Conservation (phyloP, 1,140 invertebrate genomes). For the Halesus radiatus region DNA sequence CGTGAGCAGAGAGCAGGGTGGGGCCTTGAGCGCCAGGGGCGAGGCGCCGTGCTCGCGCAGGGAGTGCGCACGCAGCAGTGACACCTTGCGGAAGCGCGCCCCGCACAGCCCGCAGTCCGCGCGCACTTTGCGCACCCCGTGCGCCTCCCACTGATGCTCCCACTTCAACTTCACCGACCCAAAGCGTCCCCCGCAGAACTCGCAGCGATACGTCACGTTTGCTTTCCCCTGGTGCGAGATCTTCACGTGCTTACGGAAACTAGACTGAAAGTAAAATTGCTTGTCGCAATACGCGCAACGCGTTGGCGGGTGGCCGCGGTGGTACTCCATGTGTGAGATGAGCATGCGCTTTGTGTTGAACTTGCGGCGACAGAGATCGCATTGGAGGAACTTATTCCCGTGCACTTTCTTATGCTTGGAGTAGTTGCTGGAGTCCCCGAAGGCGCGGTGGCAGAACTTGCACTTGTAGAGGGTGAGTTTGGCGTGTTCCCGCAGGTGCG, state of each 20-base stretch:
- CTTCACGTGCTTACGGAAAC: constrained; percentile 66
- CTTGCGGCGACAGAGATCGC: constrained; percentile 66
- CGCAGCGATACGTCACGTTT: constrained; percentile 60
- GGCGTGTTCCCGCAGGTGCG: constrained; percentile 66
- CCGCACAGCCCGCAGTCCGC: constrained; percentile 65
- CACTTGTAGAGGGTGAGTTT: constrained; percentile 68
- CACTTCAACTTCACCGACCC: constrained; percentile 66
- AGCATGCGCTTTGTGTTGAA: constrained; percentile 70
- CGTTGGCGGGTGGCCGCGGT: constrained; percentile 62
- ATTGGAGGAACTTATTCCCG: constrained; percentile 64
- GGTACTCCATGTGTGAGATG: constrained; percentile 66
- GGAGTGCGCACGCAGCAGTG: constrained; percentile 45
- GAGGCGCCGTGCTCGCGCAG: constrained; percentile 41
- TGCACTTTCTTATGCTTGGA: constrained; percentile 70
- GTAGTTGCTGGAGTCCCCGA: constrained; percentile 68
- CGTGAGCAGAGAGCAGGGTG: background rate
- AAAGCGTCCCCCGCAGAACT: constrained; percentile 63
- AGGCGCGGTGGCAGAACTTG: constrained; percentile 67
- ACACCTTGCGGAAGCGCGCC: constrained; percentile 61
- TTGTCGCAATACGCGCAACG: constrained; percentile 63
- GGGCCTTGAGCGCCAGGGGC: background rate
- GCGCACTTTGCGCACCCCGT: constrained; percentile 63
- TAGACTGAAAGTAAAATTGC: constrained; percentile 64
- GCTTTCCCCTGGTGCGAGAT: constrained; percentile 60
- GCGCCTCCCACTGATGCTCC: constrained; percentile 67